These are phyloP conservation scores for Antheraea mylitta DNA, from an alignment of 1,140 invertebrate genomes.

Conservation along the genomic window DNA sequence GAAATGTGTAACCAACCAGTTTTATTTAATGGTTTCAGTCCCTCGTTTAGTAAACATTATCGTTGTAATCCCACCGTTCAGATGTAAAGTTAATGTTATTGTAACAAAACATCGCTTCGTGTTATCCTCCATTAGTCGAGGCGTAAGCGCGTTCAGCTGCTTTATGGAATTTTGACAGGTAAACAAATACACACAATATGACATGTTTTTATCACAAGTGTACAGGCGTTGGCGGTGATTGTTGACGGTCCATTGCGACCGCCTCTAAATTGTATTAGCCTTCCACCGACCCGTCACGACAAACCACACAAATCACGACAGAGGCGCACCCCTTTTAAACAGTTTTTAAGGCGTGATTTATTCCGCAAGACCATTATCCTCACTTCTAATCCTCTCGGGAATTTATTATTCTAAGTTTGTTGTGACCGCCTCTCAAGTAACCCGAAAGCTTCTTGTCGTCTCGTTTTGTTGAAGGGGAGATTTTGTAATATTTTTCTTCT, in stretches of 20 bases:
- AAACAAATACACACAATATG: constrained; percentile 16
- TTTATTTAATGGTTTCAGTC: constrained; percentile 22
- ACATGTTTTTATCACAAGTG: constrained; percentile 34
- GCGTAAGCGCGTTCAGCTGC: constrained; percentile 3
- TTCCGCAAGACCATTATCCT: constrained; percentile 43
- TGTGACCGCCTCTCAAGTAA: constrained; percentile 37
- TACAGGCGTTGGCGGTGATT: constrained; percentile 23
- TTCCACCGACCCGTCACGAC: constrained; percentile 18
- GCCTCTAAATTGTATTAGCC: not conserved
- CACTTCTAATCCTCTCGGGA: constrained; percentile 42
- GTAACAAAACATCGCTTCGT: constrained; percentile 13
- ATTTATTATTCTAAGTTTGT: constrained; percentile 43
- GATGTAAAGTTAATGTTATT: constrained; percentile 19
- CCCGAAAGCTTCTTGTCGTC: constrained; percentile 35
- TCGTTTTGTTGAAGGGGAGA: constrained; percentile 27
- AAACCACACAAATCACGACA: constrained; percentile 48
- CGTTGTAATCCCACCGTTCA: constrained; percentile 17
- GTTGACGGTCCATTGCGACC: not conserved
- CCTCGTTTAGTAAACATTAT: constrained; percentile 24
- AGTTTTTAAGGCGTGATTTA: constrained; percentile 56
- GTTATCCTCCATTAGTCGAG: constrained; percentile 1
- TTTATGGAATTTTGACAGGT: constrained; percentile 22
- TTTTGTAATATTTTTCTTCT: constrained; percentile 15
- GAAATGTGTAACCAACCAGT: constrained; percentile 19
- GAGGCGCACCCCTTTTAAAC: constrained; percentile 46